A percentile compares a stretch with the other conserved stretches of the same genome.
These are phyloP conservation scores for Osedax fenrisi DNA, from an alignment of 2,888 invertebrate genomes.

Conservation along the genomic window DNA sequence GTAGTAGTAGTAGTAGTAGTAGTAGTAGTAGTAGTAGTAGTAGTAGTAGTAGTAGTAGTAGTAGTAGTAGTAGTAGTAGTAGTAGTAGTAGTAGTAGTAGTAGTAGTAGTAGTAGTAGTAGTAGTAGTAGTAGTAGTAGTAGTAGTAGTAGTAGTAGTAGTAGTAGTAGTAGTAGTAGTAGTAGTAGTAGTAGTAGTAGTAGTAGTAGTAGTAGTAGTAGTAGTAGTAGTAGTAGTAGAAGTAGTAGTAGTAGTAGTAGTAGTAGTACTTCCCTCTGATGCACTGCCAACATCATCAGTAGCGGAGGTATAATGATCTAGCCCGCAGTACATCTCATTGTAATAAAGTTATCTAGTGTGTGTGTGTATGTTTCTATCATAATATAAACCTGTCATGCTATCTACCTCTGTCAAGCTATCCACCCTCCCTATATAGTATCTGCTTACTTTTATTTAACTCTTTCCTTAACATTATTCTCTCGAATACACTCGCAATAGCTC, in stretches of 20 bases:
- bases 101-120: not conserved
- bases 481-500: no score
- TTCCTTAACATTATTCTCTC: no score
- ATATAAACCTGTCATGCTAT: no score
- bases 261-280: no score
- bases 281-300: no score
- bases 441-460: no score
- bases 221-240: conserved; percentile 1
- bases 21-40: not conserved
- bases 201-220: not conserved
- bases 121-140: not conserved
- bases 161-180: conserved; percentile 16
- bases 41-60: not conserved
- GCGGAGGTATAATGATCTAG: no score
- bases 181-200: conserved; percentile 5
- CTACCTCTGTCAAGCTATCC: no score
- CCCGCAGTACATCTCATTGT: no score
- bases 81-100: not conserved
- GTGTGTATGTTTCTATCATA: no score
- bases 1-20: not conserved
- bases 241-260: conserved; percentile 16
- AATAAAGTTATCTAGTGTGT: no score
- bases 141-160: not conserved
- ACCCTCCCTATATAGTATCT: no score
- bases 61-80: not conserved